Evolutionary conservation across 2,113 vertebrate species (phyloP).

Genomic region (Euleptes europaea): DNA sequence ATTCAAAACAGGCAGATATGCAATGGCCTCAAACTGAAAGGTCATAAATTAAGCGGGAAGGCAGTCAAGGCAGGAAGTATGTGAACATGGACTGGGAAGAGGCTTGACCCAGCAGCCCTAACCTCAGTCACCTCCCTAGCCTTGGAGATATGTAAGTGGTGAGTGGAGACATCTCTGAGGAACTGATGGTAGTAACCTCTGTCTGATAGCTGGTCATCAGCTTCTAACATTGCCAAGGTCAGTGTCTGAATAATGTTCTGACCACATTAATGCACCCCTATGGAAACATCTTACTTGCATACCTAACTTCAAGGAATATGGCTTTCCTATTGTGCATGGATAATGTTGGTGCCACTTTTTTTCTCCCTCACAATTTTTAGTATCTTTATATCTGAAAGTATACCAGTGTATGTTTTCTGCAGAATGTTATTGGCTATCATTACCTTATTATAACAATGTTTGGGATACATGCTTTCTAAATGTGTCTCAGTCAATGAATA

Average conservation of each 20-base stretch:
- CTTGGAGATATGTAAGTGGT: constrained; percentile 13
- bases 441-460: neutral
- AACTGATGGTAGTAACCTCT: neutral
- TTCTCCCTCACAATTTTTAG: fast-evolving
- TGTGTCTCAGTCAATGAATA: neutral
- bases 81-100: neutral
- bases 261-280: neutral
- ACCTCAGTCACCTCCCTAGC: constrained; percentile 16
- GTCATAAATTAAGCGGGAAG: constrained; percentile 26
- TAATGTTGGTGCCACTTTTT: neutral
- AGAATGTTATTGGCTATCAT: neutral
- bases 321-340: neutral
- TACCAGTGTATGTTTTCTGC: neutral
- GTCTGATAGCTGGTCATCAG: constrained; percentile 6
- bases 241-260: constrained; percentile 6
- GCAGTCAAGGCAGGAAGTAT: neutral
- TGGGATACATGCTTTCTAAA: neutral
- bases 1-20: constrained; percentile 23
- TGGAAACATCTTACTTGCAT: neutral
- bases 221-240: neutral
- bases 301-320: neutral
- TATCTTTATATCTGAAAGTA: neutral
- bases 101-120: neutral
- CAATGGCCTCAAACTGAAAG: neutral
- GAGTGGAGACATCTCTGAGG: neutral